Conservation (phyloP, 2,888 invertebrate genomes). For the Allophyes oxyacanthae region DNA sequence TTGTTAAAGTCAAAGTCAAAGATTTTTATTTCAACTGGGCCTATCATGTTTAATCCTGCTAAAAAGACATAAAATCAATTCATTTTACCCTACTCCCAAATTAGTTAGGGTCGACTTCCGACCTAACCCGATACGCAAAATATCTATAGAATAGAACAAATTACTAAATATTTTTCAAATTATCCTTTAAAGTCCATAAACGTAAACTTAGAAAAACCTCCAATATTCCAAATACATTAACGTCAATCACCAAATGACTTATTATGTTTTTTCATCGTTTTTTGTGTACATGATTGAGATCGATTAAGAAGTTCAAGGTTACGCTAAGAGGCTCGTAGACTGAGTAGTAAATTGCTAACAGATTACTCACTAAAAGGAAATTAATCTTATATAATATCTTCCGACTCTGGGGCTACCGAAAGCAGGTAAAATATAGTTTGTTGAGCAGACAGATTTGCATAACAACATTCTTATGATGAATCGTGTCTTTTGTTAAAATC, state of each 20-base stretch:
- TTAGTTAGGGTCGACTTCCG: no score
- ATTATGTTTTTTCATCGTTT: slow-evolving; percentile 29
- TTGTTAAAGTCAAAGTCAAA: no score
- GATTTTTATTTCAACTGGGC: no score
- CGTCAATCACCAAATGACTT: slow-evolving; percentile 25
- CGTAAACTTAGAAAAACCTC: slow-evolving; percentile 4
- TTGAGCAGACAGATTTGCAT: no score
- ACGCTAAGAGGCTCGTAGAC: slow-evolving; percentile 28
- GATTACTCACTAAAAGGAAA: slow-evolving; percentile 36
- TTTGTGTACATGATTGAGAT: slow-evolving; percentile 26
- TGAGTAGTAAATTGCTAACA: slow-evolving; percentile 42
- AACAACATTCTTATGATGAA: no score
- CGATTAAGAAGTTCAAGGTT: slow-evolving; percentile 45
- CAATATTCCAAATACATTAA: slow-evolving; percentile 12
- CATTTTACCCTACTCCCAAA: no score
- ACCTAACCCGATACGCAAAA: no score
- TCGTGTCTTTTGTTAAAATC: no score
- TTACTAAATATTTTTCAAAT: no score
- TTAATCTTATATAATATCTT: slow-evolving; percentile 6
- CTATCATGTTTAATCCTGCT: no score
- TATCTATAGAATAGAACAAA: no score
- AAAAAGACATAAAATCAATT: no score
- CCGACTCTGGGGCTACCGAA: background rate
- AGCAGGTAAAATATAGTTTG: background rate
- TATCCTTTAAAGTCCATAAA: background rate